Conservation (phyloP, 2,888 invertebrate genomes). For the Nipponacmea schrenckii region DNA sequence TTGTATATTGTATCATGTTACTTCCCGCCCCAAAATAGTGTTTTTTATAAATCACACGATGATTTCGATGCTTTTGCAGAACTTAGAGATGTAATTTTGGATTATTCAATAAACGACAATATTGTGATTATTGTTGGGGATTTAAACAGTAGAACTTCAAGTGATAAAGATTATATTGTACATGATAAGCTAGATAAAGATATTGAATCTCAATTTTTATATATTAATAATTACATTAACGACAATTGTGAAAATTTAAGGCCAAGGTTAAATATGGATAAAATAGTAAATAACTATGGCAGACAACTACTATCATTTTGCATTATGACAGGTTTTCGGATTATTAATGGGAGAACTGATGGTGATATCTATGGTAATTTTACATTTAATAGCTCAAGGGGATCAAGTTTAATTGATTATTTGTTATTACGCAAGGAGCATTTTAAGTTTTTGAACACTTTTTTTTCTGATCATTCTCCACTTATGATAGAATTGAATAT, state of each 20-base stretch:
- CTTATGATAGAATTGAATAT: background rate
- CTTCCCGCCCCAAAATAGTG: background rate
- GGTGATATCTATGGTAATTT: background rate
- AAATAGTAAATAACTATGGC: no score
- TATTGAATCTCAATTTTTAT: background rate
- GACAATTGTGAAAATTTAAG: background rate
- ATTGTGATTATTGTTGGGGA: background rate
- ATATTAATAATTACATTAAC: background rate
- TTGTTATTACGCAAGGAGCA: background rate
- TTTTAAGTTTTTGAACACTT: background rate
- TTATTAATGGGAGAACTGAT: background rate
- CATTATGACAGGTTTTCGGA: background rate
- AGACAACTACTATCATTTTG: background rate
- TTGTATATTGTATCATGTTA: background rate
- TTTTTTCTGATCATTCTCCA: background rate
- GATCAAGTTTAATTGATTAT: background rate
- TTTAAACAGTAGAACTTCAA: background rate
- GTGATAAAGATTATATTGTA: background rate
- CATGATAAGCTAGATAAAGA: background rate
- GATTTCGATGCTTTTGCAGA: background rate
- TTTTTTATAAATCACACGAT: background rate
- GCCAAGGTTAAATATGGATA: background rate
- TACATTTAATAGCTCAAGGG: background rate
- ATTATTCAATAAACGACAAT: background rate
- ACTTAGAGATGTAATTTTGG: background rate